Base-by-base conservation (phyloP, 2,797 vertebrate species). In the Thaleichthys pacificus region DNA sequence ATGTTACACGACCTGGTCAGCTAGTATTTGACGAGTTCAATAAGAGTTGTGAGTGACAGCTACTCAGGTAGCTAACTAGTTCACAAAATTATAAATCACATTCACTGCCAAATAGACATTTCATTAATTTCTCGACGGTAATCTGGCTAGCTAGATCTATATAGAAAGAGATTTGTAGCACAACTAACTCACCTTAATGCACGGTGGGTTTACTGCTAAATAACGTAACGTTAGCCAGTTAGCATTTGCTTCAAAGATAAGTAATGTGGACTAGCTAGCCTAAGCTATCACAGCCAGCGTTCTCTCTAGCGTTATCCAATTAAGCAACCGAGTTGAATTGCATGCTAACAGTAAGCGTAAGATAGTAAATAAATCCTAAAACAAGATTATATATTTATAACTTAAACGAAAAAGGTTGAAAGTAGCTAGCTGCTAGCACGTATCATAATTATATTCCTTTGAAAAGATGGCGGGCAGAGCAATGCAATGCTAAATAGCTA, bases 401-500 rank as follows among this genome's bases (percentile, higher is more conserved):
- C 51, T 56, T n/a, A 56, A 56, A 11, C 32, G 5, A 0, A 38
- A 6, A n/a, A 32, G 9, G 61, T 21, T 32, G 8, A 64, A n/a
- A 63, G 51, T 56, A 56, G 17, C 51, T 56, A 56, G 51, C 51
- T 56, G 19, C 28, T 30, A 38, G 17, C 28, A 17, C 26, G 28
- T 11, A 58, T 58, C 82, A 70, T 82, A 81, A 82, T 81, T 79
- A 81, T 57, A 63, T 28, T 15, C 79, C 84, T 86, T 84, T 82
- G 85, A 90, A 89, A 91, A 91, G 90, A 91, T 91, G 90, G 90
- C 90, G 89, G 90, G 88, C 87, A 90, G 86, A 84, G 81, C 61
- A 57, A 72, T 22, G 82, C 84, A 80, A 76, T 77, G 76, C 2
- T 71, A 82, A 79, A 84, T 87, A 83, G 72, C 66, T 60, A 60